Conservation (phyloP, 2,888 invertebrate species). For the Harpagoxenus sublaevis region DNA sequence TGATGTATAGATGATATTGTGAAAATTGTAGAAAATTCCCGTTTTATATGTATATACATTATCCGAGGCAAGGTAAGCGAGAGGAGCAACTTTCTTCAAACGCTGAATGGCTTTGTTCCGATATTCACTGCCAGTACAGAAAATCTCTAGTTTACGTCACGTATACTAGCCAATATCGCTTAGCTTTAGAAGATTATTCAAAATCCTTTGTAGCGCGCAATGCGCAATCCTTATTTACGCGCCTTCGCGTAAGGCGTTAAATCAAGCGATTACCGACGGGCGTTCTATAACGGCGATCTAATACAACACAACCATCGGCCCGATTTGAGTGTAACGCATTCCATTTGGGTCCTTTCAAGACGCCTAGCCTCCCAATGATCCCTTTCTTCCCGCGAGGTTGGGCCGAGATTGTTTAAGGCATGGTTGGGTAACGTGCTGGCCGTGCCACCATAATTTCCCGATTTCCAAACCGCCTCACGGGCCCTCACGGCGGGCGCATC, state of each 20-base stretch:
- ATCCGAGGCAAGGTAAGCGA: neutral
- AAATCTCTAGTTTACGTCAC: too few relatives aligned
- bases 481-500: slow-evolving; percentile 28
- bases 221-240: slow-evolving; percentile 72
- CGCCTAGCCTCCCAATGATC: slow-evolving; percentile 11
- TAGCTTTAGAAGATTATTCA: slow-evolving; percentile 53
- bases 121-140: too few relatives aligned
- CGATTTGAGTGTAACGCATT: slow-evolving; percentile 43
- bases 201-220: slow-evolving; percentile 15
- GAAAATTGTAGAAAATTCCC: neutral
- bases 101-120: neutral
- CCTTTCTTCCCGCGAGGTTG: slow-evolving; percentile 34
- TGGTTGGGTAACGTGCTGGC: slow-evolving; percentile 6
- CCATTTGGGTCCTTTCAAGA: slow-evolving; percentile 20
- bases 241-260: slow-evolving; percentile 58
- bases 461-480: slow-evolving; percentile 64
- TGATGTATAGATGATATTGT: neutral
- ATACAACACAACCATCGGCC: slow-evolving; percentile 46
- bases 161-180: neutral
- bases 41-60: neutral
- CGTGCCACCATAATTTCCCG: slow-evolving; percentile 69
- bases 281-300: slow-evolving; percentile 44
- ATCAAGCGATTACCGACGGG: slow-evolving; percentile 69
- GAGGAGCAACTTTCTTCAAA: slow-evolving; percentile 5
- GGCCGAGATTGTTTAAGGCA: slow-evolving; percentile 23